phyloP scores from a whole-genome alignment of 1,140 invertebrate species.

The Caenorhabditis remanei region DNA sequence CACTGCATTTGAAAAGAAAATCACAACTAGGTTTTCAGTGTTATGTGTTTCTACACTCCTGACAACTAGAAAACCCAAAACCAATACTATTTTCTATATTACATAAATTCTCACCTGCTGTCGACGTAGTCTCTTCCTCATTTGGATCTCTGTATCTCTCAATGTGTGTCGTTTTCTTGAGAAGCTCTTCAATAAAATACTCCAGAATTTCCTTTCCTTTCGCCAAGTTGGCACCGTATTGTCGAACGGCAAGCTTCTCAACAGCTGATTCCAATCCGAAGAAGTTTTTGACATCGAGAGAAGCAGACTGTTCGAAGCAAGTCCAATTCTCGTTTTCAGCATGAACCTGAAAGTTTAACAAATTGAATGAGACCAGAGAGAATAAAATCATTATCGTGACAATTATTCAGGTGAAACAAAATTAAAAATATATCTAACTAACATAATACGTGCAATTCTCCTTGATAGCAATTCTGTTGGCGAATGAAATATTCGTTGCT shows the following conservation, averaged over 20 bases:
- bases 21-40: neutral
- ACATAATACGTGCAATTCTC: slow-evolving; percentile 94
- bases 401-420: too few species aligned
- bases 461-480: slow-evolving; percentile 86
- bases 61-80: neutral
- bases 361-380: neutral
- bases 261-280: slow-evolving; percentile 95
- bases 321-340: slow-evolving; percentile 95
- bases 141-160: slow-evolving; percentile 63
- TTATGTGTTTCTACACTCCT: neutral
- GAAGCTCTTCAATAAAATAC: slow-evolving; percentile 87
- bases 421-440: slow-evolving; percentile 74
- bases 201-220: slow-evolving; percentile 97
- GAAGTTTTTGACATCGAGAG: slow-evolving; percentile 94
- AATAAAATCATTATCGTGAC: slow-evolving; percentile 77
- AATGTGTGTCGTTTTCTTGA: slow-evolving; percentile 81
- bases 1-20: slow-evolving; percentile 4
- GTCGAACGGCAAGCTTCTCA: slow-evolving; percentile 96
- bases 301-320: slow-evolving; percentile 94
- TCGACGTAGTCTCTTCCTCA: slow-evolving; percentile 70
- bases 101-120: slow-evolving; percentile 14
- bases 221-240: slow-evolving; percentile 91
- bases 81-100: neutral
- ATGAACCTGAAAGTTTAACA: slow-evolving; percentile 83
- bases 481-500: slow-evolving; percentile 93